A percentile compares a stretch with the other conserved stretches of the same genome.
Evolutionary conservation across 1,140 invertebrate genomes (phyloP).

Genomic region (Nymphalis io): DNA sequence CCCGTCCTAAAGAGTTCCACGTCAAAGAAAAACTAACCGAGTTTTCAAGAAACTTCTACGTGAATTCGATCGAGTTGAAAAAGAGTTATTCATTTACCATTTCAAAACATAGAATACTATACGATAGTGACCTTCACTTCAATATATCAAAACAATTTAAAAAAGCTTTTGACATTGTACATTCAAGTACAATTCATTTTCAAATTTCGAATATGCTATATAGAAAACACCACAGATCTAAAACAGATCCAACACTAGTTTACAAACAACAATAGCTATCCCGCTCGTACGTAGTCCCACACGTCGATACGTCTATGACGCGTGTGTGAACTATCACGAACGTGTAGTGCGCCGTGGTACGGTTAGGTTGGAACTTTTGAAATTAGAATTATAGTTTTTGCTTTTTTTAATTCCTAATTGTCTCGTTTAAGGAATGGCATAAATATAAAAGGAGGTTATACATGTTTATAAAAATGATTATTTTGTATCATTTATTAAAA

Average conservation of each 20-base stretch:
- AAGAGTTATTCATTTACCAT: too few species aligned
- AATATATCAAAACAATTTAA: not conserved
- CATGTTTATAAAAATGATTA: too few species aligned
- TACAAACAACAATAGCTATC: constrained; percentile 18
- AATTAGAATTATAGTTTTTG: constrained; percentile 5
- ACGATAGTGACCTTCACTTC: not conserved
- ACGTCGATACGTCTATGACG: constrained; percentile 17
- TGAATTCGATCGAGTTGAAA: too few species aligned
- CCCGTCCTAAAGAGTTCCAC: too few species aligned
- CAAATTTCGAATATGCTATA: not conserved
- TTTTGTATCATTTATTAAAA: too few species aligned
- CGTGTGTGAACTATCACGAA: constrained; percentile 26
- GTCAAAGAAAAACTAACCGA: too few species aligned
- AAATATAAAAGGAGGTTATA: too few species aligned
- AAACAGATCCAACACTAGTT: not conserved
- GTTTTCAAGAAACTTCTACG: too few species aligned
- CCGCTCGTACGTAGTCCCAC: constrained; percentile 15
- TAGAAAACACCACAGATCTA: not conserved
- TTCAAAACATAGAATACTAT: too few species aligned
- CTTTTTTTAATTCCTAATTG: not conserved
- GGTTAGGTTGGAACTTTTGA: not conserved
- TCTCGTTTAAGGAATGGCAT: not conserved
- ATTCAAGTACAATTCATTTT: not conserved
- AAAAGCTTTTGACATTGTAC: too few species aligned
- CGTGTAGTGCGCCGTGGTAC: constrained; percentile 1